Evolutionary conservation across 2,888 invertebrate genomes (phyloP).

Genomic region (Griposia aprilina): DNA sequence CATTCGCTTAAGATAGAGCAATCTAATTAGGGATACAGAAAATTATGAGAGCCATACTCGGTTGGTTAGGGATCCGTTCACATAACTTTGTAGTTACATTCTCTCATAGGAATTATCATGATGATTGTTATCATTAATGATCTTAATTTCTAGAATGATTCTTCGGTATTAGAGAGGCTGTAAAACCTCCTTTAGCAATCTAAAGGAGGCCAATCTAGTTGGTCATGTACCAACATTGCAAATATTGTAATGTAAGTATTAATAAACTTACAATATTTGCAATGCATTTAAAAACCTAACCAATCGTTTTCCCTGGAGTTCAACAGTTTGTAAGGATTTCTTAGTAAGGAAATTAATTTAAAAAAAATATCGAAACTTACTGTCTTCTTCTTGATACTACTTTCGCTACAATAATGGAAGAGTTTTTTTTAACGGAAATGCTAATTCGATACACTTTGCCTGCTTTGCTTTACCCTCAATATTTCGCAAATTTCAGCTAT

Average conservation of each 20-base stretch:
- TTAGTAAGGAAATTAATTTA: background rate
- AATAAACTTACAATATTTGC: background rate
- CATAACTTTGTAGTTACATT: background rate
- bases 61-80: slow-evolving; percentile 26
- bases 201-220: no score
- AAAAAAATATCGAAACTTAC: background rate
- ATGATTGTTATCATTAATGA: background rate
- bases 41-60: slow-evolving; percentile 59
- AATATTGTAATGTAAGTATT: no score
- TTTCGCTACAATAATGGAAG: background rate
- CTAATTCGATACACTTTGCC: background rate
- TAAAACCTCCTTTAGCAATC: background rate
- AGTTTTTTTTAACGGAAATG: background rate
- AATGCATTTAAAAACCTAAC: background rate
- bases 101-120: background rate
- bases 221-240: no score
- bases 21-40: slow-evolving; percentile 58
- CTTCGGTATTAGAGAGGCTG: background rate
- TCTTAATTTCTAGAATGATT: background rate
- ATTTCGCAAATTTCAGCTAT: background rate
- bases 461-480: background rate
- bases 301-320: background rate
- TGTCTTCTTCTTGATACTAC: background rate
- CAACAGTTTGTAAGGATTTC: no score
- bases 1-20: slow-evolving; percentile 60